Evolutionary conservation across 2,113 vertebrate species (phyloP).

Genomic region (Okapia johnstoni): DNA sequence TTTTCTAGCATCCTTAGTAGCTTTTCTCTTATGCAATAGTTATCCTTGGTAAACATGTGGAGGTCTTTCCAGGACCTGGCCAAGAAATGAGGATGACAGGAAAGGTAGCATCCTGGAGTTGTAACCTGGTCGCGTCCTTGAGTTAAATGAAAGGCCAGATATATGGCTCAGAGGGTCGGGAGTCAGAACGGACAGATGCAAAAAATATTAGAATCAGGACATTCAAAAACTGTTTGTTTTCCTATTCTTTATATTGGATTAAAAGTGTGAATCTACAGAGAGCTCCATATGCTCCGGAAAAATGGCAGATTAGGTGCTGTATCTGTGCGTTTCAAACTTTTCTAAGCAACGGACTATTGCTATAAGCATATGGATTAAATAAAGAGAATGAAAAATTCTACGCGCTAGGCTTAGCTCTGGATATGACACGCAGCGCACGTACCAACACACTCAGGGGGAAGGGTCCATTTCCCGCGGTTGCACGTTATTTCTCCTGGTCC

Average conservation of each 20-base stretch:
- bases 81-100: not conserved
- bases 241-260: not conserved
- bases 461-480: conserved; percentile 56
- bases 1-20: not conserved
- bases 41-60: not conserved
- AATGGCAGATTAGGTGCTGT: not conserved
- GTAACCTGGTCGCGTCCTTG: not conserved
- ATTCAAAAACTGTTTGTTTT: not conserved
- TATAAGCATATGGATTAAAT: accelerated
- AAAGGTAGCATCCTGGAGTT: not conserved
- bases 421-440: not conserved
- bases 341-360: not conserved
- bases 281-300: accelerated
- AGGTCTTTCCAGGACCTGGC: not conserved
- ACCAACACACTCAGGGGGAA: conserved; percentile 67
- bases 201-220: not conserved
- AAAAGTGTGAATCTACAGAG: not conserved
- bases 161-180: not conserved
- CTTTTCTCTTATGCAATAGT: not conserved
- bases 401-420: not conserved
- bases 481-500: conserved; percentile 57
- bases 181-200: not conserved
- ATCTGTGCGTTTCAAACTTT: not conserved
- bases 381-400: not conserved
- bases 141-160: not conserved